Conservation (phyloP, 2,113 vertebrate species). For the Cottus gobio region DNA sequence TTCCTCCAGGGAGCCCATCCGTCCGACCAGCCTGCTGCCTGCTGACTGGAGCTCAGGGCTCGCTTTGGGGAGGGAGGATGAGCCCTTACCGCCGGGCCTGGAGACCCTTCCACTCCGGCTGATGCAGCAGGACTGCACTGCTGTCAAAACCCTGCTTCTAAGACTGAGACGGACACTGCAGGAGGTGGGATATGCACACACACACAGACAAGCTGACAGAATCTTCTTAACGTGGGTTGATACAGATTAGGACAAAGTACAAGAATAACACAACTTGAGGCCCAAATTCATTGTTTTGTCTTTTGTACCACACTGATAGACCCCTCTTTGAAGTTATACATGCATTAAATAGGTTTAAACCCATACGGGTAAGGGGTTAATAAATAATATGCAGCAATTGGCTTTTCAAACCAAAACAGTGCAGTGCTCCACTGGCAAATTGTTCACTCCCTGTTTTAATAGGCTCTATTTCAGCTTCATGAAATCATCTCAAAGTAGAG, state of each 20-base stretch:
- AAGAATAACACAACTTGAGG: neutral
- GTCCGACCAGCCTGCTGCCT: conserved; percentile 75
- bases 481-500: conserved; percentile 53
- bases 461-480: conserved; percentile 49
- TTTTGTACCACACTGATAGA: neutral
- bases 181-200: conserved; percentile 85
- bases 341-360: conserved; percentile 35
- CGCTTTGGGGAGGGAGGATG: conserved; percentile 85
- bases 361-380: conserved; percentile 8
- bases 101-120: conserved; percentile 92
- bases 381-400: conserved; percentile 37
- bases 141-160: conserved; percentile 93
- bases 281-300: neutral
- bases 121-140: conserved; percentile 97
- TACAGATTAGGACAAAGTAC: conserved; percentile 9
- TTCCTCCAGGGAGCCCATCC: conserved; percentile 72
- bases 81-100: conserved; percentile 82
- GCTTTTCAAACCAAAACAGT: conserved; percentile 11
- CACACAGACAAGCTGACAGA: neutral
- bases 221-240: neutral
- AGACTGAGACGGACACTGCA: conserved; percentile 95
- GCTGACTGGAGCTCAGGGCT: conserved; percentile 84
- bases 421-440: conserved; percentile 18
- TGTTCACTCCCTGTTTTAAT: conserved; percentile 43
- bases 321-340: conserved; percentile 20